phyloP scores from a whole-genome alignment of 2,888 invertebrate genomes.

The Pandemis cinnamomeana region DNA sequence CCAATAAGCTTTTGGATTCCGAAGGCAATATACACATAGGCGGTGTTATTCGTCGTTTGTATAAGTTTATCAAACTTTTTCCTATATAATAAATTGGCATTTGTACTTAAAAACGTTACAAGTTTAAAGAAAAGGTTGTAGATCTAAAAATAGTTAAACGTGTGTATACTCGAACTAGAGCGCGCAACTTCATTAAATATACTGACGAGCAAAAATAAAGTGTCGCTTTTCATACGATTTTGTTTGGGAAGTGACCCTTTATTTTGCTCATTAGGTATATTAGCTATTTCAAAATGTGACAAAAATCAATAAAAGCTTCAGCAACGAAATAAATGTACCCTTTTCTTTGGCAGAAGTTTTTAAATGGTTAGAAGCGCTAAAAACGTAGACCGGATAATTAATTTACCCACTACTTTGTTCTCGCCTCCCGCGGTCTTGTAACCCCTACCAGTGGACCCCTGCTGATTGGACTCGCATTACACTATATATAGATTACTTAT shows the following conservation, averaged over 20 bases:
- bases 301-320: not conserved
- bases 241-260: too few species aligned
- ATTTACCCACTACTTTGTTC: constrained; percentile 19
- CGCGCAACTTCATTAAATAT: not conserved
- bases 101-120: too few species aligned
- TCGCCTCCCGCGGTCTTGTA: constrained; percentile 35
- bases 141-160: too few species aligned
- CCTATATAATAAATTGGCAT: too few species aligned
- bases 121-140: too few species aligned
- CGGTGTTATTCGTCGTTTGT: too few species aligned
- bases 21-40: too few species aligned
- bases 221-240: too few species aligned
- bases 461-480: constrained; percentile 27
- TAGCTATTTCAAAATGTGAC: not conserved
- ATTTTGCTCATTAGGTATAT: too few species aligned
- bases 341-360: not conserved
- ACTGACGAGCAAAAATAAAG: too few species aligned
- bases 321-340: not conserved
- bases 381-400: constrained; percentile 19
- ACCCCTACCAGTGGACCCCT: constrained; percentile 23
- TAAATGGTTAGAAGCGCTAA: not conserved
- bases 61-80: too few species aligned
- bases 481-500: constrained; percentile 29
- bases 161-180: not conserved
- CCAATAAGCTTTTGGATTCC: too few species aligned